phyloP scores from a whole-genome alignment of 2,888 invertebrate genomes.

The Lithophane socia region DNA sequence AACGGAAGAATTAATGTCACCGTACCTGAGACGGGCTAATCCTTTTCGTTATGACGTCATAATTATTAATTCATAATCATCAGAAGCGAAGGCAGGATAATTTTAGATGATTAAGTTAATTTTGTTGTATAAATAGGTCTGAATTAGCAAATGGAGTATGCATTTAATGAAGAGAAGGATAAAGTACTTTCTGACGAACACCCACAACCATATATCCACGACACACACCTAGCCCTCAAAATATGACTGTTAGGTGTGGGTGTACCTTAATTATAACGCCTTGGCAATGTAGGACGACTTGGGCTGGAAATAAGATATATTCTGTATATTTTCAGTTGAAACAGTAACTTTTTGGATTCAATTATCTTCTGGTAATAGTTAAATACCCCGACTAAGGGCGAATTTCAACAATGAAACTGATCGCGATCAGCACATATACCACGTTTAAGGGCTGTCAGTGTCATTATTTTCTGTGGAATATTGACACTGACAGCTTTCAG shows the following conservation, averaged over 20 bases:
- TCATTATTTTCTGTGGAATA: too few relatives aligned
- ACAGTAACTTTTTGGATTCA: slow-evolving; percentile 1
- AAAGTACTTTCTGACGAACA: slow-evolving; percentile 11
- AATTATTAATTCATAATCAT: slow-evolving; percentile 65
- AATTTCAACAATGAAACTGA: too few relatives aligned
- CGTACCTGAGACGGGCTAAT: slow-evolving; percentile 60
- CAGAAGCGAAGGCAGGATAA: slow-evolving; percentile 36
- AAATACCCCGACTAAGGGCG: slow-evolving; percentile 4
- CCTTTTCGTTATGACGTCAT: slow-evolving; percentile 63
- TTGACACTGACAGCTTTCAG: too few relatives aligned
- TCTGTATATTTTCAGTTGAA: not conserved
- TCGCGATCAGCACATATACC: too few relatives aligned
- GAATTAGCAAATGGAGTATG: slow-evolving; percentile 17
- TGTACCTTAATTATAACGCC: slow-evolving; percentile 26
- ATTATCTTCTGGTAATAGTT: not conserved
- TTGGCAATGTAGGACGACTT: slow-evolving; percentile 2
- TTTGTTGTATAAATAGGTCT: slow-evolving; percentile 20
- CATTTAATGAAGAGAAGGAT: slow-evolving; percentile 25
- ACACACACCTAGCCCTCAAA: slow-evolving; percentile 11
- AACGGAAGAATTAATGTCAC: slow-evolving; percentile 64
- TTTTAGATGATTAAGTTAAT: slow-evolving; percentile 41
- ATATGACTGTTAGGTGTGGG: not conserved
- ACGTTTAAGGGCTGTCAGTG: too few relatives aligned
- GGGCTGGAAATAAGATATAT: slow-evolving; percentile 25
- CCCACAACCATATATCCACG: not conserved